A percentile compares a stretch with the other conserved stretches of the same genome.
Evolutionary conservation across 2,888 invertebrate species (phyloP).

Genomic region (Drosophila buzzatii): DNA sequence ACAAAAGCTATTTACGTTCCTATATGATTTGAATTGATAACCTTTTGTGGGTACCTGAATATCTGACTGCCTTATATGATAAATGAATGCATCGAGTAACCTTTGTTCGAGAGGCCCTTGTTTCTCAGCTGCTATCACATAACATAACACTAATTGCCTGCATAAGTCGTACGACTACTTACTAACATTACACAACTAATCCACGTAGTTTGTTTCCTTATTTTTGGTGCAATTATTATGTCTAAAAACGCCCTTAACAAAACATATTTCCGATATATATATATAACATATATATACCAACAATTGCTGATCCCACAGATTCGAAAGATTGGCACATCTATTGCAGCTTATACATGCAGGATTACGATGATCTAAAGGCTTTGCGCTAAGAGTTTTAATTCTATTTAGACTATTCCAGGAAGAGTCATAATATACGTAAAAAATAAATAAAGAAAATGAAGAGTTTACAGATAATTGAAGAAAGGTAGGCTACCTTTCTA

Average conservation of each 20-base stretch:
- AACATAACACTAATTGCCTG: conserved; percentile 17
- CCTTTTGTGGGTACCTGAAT: conserved; percentile 21
- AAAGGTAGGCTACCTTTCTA: too few species aligned
- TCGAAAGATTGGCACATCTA: conserved; percentile 72
- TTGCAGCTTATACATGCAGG: conserved; percentile 66
- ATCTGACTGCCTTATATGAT: conserved; percentile 27
- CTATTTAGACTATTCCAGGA: conserved; percentile 22
- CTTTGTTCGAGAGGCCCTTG: conserved; percentile 9
- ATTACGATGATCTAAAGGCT: conserved; percentile 40
- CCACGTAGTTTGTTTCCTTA: conserved; percentile 24
- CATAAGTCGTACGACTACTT: conserved; percentile 8
- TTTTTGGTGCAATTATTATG: conserved; percentile 20
- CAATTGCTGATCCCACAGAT: conserved; percentile 68
- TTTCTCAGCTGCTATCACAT: conserved; percentile 33
- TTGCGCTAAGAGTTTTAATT: conserved; percentile 16
- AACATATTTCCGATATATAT: conserved; percentile 6
- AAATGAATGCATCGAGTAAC: conserved; percentile 1
- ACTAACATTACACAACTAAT: conserved; percentile 33
- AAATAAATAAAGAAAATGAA: conserved; percentile 7
- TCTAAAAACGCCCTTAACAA: conserved; percentile 6
- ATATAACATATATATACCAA: conserved; percentile 17
- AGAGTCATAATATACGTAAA: neutral
- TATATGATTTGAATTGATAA: conserved; percentile 25
- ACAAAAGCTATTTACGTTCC: conserved; percentile 37
- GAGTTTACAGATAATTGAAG: neutral